These are phyloP conservation scores for Gambusia holbrooki DNA, from an alignment of 2,113 vertebrate genomes.

Conservation along the genomic window DNA sequence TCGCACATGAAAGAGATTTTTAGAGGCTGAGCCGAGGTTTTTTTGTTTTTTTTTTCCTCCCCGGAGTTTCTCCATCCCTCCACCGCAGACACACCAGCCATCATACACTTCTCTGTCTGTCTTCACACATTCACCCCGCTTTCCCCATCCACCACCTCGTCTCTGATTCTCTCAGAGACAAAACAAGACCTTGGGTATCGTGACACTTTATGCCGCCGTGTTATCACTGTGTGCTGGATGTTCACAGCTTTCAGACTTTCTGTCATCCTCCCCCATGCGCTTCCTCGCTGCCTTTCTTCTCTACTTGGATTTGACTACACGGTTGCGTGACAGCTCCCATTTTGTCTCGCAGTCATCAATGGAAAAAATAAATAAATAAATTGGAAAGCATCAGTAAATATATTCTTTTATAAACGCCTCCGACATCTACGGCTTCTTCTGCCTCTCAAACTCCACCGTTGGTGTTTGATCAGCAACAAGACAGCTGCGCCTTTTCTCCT, in stretches of 20 bases:
- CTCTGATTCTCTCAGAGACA: constrained; percentile 60
- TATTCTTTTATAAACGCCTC: constrained; percentile 21
- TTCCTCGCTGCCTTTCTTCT: constrained; percentile 19
- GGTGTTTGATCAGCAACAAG: constrained; percentile 4
- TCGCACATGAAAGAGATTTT: constrained; percentile 68
- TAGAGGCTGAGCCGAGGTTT: constrained; percentile 51
- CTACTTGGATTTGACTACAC: constrained; percentile 20
- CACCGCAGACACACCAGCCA: constrained; percentile 14
- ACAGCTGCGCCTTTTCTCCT: constrained; percentile 9
- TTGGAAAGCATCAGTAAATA: constrained; percentile 11
- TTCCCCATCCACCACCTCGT: constrained; percentile 3
- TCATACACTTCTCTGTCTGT: constrained; percentile 33
- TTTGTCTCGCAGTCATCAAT: constrained; percentile 19
- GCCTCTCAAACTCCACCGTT: not conserved
- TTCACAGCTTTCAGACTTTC: constrained; percentile 27
- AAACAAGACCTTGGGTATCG: constrained; percentile 67
- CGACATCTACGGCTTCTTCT: constrained; percentile 4
- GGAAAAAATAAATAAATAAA: not conserved
- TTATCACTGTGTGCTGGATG: constrained; percentile 39
- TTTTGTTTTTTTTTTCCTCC: constrained; percentile 12
- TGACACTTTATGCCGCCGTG: constrained; percentile 20
- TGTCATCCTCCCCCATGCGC: constrained; percentile 1
- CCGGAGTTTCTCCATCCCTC: constrained; percentile 39
- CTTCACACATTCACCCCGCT: constrained; percentile 27
- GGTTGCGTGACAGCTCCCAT: constrained; percentile 12